phyloP scores from a whole-genome alignment of 2,113 vertebrate species.

The Ifrita kowaldi region DNA sequence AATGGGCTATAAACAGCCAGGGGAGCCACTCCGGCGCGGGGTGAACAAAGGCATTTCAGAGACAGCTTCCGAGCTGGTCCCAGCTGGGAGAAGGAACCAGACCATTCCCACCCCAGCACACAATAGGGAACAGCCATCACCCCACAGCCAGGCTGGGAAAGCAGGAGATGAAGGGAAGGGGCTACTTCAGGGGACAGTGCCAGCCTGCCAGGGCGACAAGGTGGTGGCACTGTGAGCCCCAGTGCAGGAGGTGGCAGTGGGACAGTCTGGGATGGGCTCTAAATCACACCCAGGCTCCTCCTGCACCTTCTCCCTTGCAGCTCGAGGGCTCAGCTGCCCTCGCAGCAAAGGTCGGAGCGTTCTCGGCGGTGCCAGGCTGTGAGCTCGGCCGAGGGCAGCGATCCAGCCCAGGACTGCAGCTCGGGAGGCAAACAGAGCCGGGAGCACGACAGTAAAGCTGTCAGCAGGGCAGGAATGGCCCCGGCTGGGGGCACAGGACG shows the following conservation, averaged over 20 bases:
- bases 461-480: background rate
- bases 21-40: background rate
- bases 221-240: background rate
- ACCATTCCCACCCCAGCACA: background rate
- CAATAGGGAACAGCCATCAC: background rate
- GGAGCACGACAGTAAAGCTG: background rate
- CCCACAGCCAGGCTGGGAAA: background rate
- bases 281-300: background rate
- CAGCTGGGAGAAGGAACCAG: background rate
- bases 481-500: background rate
- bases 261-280: background rate
- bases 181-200: background rate
- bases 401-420: background rate
- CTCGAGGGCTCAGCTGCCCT: background rate
- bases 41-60: background rate
- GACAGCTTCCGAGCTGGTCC: background rate
- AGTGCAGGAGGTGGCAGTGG: background rate
- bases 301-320: background rate
- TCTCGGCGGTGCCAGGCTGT: fast-evolving
- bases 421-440: background rate
- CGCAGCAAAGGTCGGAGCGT: background rate
- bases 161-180: background rate
- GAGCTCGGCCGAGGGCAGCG: background rate
- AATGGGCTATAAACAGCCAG: background rate
- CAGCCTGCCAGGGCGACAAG: background rate